phyloP scores from a whole-genome alignment of 2,888 invertebrate species.

The Synanthedon myopaeformis region DNA sequence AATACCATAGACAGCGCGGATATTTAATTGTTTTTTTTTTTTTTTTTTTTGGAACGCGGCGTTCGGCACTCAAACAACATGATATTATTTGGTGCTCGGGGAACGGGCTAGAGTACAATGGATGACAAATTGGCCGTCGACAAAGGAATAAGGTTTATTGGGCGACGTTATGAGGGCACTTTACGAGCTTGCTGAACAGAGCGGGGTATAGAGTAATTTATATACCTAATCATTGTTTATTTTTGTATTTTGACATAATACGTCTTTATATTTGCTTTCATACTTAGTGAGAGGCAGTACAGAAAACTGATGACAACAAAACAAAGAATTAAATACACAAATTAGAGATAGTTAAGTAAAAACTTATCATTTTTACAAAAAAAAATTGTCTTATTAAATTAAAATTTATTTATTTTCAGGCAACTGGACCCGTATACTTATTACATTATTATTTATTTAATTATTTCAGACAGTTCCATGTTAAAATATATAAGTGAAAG shows the following conservation, averaged over 20 bases:
- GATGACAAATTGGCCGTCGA: slow-evolving; percentile 62
- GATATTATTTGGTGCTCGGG: slow-evolving; percentile 13
- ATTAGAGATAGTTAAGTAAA: too few species aligned
- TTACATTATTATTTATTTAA: too few species aligned
- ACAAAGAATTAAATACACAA: too few species aligned
- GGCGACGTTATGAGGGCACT: slow-evolving; percentile 61
- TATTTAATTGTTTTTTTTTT: slow-evolving; percentile 58
- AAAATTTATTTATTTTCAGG: too few species aligned
- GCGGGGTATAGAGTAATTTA: slow-evolving; percentile 13
- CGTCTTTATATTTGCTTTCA: background rate
- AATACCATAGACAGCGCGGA: slow-evolving; percentile 27
- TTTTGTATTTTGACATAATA: background rate
- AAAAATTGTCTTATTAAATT: too few species aligned
- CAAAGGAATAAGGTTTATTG: slow-evolving; percentile 66
- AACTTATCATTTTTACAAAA: too few species aligned
- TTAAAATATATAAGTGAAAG: too few species aligned
- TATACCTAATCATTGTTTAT: background rate
- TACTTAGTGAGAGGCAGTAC: too few species aligned
- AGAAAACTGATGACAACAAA: too few species aligned
- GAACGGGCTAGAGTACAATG: slow-evolving; percentile 32
- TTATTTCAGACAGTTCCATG: too few species aligned
- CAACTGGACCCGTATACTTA: too few species aligned
- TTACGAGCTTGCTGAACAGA: slow-evolving; percentile 31
- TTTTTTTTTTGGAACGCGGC: slow-evolving; percentile 51
- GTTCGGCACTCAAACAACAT: slow-evolving; percentile 47